These are phyloP conservation scores for Melanophora roralis DNA, from an alignment of 2,888 invertebrate species.

Conservation along the genomic window DNA sequence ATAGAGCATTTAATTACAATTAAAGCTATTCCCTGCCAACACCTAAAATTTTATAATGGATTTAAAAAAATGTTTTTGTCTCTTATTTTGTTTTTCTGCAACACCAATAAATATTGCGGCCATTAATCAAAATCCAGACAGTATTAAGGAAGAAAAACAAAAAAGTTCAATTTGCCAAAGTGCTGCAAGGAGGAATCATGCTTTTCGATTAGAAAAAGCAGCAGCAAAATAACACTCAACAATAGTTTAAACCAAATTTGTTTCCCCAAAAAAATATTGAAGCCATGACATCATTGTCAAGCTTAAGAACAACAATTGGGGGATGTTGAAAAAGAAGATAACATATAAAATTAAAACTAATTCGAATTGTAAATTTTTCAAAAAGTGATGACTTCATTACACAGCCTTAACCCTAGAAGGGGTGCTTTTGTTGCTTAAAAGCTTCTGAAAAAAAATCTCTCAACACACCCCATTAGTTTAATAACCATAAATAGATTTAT, in stretches of 20 bases:
- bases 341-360: background rate
- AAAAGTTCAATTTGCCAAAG: constrained; percentile 47
- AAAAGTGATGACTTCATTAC: constrained; percentile 1
- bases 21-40: too few species aligned
- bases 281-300: constrained; percentile 9
- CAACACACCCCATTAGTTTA: constrained; percentile 29
- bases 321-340: background rate
- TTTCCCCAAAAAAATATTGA: background rate
- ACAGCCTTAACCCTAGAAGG: background rate
- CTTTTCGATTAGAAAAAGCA: background rate
- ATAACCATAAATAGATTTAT: constrained; percentile 59
- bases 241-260: background rate
- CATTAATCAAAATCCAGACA: constrained; percentile 47
- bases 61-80: too few species aligned
- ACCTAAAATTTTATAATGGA: too few species aligned
- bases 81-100: background rate
- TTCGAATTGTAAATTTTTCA: background rate
- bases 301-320: background rate
- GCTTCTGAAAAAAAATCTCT: background rate
- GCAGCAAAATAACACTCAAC: background rate
- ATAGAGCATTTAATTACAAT: too few species aligned
- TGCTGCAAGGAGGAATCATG: constrained; percentile 15
- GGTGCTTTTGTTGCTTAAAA: background rate
- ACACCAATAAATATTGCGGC: background rate
- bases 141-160: background rate